Evolutionary conservation across 2,113 vertebrate species (phyloP), one percentile per base, ranked within the genome.

Genomic region (Callocephalon fimbriatum): DNA sequence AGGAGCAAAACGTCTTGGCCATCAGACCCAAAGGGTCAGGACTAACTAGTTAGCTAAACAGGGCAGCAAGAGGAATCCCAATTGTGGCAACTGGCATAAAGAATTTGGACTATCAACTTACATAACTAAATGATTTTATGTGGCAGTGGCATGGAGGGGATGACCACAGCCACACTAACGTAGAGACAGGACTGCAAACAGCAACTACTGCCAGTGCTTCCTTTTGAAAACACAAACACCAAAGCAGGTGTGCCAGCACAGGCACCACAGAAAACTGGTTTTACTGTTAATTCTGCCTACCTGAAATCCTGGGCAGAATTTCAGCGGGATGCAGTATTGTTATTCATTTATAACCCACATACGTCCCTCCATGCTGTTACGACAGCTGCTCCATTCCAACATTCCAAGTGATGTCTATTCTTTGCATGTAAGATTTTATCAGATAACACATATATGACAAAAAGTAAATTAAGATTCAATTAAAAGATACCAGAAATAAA

Each of bases 361-460:
- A 26, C 7, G 1, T 74, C 56, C 23, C n/a, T 63, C 50, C 2
- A 0, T 61, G 27, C 42, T 26, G 17, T 56, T 32, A 70, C 3
- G 21, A 73, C 81, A 94, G 77, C 87, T 82, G 87, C 70, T 66
- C 31, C 77, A 76, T 78, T 95, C 77, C 87, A 79, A 61, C 21
- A 75, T 32, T 19, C 59, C 56, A 93, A 95, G n/a, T 4, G 42
- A 90, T 53, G 17, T 7, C 14, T 78, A 40, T 53, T 63, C 58
- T 65, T 88, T 29, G 38, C 0, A 1, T 26, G 7, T 27, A 77
- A 81, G 26, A 71, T 50, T 66, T 97, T 74, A 63, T 13, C 25
- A 51, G 29, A 68, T 3, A 67, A 44, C 20, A 89, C 13, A 86
- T 10, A 71, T 27, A 62, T 0, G 3, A 66, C 5, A 48, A 76